Evolutionary conservation across 2,797 vertebrate genomes (phyloP), one percentile per base, ranked within the genome.

Genomic region (Neosilurus mollespiculum): DNA sequence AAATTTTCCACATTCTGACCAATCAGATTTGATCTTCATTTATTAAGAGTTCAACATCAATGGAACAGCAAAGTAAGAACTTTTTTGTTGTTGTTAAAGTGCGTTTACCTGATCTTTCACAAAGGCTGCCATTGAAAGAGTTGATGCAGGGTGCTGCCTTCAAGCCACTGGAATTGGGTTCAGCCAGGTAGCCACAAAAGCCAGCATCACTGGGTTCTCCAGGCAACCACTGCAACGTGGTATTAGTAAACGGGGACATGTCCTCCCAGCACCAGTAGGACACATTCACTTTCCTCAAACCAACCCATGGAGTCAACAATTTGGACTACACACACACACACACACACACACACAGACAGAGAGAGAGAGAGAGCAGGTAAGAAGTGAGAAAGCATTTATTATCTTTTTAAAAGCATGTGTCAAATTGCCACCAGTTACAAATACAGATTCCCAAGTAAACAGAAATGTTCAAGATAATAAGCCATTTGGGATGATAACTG

Each of bases 181-280:
- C 98, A 0, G 97, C 96, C 84, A 99, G 91, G 88, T 98, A 98
- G 0, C 96, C 96, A 18, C 98, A 99, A 88, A 99, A 99, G 0
- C 98, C 98, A 3, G 97, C 97, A 10, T 97, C 98, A 0, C 97
- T 99, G 0, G 98, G 98, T 87, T 99, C 98, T 0, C 91, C 94
- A 0, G 95, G 95, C 72, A 98, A 94, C 98, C 98, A 99, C 91
- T 96, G 95, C 26, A 99, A 92, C 0, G 94, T 94, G 84, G 94
- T 96, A 94, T 99, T 99, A 67, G 96, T 97, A 91, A 99, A 99
- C 9, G 98, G 96, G 0, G 97, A 98, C 97, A 98, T 98, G 90
- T 99, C 98, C 87, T 99, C 98, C 98, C 98, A 99, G 92, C 98
- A 98, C 98, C 98, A 99, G 77, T 99, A 99, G 0, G 98, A 99